phyloP scores from a whole-genome alignment of 2,113 vertebrate genomes.

The Albula goreensis region DNA sequence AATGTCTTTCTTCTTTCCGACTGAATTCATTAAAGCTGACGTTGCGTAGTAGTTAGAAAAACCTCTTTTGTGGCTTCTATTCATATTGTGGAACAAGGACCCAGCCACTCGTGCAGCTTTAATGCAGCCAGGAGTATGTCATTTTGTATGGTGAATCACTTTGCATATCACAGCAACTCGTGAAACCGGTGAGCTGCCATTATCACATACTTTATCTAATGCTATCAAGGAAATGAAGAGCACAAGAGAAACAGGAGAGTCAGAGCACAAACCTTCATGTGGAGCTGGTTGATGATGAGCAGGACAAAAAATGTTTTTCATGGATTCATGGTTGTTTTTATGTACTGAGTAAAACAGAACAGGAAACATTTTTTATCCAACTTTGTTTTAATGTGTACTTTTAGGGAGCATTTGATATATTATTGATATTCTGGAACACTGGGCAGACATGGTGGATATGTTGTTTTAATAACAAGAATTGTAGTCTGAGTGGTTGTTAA shows the following conservation, averaged over 20 bases:
- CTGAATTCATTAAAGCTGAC: constrained; percentile 26
- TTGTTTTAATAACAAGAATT: not conserved
- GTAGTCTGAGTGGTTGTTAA: not conserved
- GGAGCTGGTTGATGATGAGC: not conserved
- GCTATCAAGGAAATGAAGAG: constrained; percentile 32
- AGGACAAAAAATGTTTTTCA: not conserved
- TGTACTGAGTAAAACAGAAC: not conserved
- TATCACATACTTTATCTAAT: constrained; percentile 38
- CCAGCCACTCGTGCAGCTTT: constrained; percentile 21
- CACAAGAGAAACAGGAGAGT: not conserved
- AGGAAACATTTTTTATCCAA: not conserved
- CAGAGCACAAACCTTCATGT: constrained; percentile 4
- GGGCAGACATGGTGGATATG: not conserved
- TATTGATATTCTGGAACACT: not conserved
- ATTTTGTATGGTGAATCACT: constrained; percentile 34
- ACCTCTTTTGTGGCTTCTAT: constrained; percentile 27
- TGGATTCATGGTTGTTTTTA: not conserved
- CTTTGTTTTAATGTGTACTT: not conserved
- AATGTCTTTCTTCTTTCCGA: not conserved
- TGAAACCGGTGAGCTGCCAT: constrained; percentile 1
- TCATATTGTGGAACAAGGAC: constrained; percentile 18
- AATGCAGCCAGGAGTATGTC: constrained; percentile 29
- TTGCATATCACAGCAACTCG: constrained; percentile 21
- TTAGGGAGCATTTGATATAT: not conserved
- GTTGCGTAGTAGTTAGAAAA: constrained; percentile 19